These are phyloP conservation scores for Hippocampus abdominalis DNA, from an alignment of 2,113 vertebrate genomes.

Conservation along the genomic window DNA sequence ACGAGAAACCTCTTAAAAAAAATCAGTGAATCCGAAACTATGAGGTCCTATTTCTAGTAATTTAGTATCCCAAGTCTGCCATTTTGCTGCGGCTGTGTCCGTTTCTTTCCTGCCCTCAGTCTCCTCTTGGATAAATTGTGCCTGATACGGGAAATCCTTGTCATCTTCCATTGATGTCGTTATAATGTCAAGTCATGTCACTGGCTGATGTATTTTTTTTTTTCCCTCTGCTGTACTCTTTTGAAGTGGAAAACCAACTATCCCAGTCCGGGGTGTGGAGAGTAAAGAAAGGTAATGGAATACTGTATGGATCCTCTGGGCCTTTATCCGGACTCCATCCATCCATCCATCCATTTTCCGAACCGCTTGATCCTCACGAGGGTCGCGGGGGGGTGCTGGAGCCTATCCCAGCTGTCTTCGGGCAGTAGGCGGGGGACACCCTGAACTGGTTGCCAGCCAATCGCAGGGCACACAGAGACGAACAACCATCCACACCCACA, in stretches of 20 bases:
- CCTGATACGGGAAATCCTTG: not conserved
- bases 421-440: too few species aligned
- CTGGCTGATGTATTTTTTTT: not conserved
- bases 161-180: not conserved
- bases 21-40: not conserved
- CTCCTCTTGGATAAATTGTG: not conserved
- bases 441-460: too few species aligned
- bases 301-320: not conserved
- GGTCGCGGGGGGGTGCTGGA: too few species aligned
- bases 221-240: not conserved
- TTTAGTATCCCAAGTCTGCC: not conserved
- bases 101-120: not conserved
- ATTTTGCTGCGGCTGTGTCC: not conserved
- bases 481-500: too few species aligned
- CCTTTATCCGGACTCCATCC: not conserved
- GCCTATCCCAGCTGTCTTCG: too few species aligned
- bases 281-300: not conserved
- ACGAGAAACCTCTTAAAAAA: not conserved
- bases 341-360: too few species aligned
- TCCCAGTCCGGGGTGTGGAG: not conserved
- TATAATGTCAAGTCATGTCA: not conserved
- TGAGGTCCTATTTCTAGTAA: too few species aligned
- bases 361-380: too few species aligned
- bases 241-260: not conserved
- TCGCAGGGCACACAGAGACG: too few species aligned